Percentiles rank a stretch among this genome's conserved stretches.
These are phyloP conservation scores for Zaprionus nigranus DNA, from an alignment of 1,140 invertebrate genomes.

Conservation along the genomic window DNA sequence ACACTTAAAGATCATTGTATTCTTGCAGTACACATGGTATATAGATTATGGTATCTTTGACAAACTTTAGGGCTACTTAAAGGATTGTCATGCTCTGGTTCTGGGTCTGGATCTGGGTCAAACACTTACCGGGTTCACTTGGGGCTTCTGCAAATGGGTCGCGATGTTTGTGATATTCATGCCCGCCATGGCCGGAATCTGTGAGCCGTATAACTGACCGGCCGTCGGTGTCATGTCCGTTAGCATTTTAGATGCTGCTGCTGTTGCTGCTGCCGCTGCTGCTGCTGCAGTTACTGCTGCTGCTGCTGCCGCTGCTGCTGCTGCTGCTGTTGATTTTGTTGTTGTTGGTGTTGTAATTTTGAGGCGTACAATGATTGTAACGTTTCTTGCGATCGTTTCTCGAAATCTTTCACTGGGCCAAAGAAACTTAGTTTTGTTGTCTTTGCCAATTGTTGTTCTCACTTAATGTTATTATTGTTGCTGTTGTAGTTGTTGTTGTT, in stretches of 20 bases:
- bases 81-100: neutral
- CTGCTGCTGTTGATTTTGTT: slow-evolving; percentile 37
- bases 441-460: slow-evolving; percentile 8
- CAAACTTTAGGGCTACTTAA: too few relatives aligned
- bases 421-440: neutral
- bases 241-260: slow-evolving; percentile 83
- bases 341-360: slow-evolving; percentile 62
- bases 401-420: slow-evolving; percentile 2
- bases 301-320: slow-evolving; percentile 40
- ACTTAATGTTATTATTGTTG: slow-evolving; percentile 3
- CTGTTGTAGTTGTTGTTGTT: slow-evolving; percentile 16
- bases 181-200: slow-evolving; percentile 86
- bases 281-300: slow-evolving; percentile 84
- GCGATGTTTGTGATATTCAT: slow-evolving; percentile 86
- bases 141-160: slow-evolving; percentile 83
- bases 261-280: slow-evolving; percentile 37
- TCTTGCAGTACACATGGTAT: too few relatives aligned
- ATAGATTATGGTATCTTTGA: too few relatives aligned
- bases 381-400: slow-evolving; percentile 8
- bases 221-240: slow-evolving; percentile 86
- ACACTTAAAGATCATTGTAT: too few relatives aligned
- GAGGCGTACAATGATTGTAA: slow-evolving; percentile 65
- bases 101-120: neutral
- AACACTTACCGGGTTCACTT: slow-evolving; percentile 84
- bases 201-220: slow-evolving; percentile 86